Base-by-base conservation (phyloP, 2,888 invertebrate species). In the Adela reaumurella region DNA sequence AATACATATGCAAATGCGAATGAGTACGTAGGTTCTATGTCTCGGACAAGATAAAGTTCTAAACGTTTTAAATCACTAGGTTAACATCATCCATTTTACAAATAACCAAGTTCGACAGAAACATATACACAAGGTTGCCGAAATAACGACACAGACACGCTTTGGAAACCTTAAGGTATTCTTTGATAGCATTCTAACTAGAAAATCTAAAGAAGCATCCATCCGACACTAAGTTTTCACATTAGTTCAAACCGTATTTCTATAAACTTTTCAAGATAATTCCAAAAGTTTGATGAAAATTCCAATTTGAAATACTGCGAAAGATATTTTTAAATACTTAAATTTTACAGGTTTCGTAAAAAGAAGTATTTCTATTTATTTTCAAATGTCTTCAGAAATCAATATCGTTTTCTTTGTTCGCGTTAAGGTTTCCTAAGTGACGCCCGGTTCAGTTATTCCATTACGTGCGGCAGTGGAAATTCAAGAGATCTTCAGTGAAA, bases 401-500 rank as follows among this genome's bases (percentile, higher is more conserved):
- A n/a, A n/a, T n/a, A n/a, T n/a, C n/a, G n/a, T n/a, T n/a, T n/a
- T n/a, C n/a, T n/a, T n/a, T n/a, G n/a, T n/a, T n/a, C n/a, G n/a
- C n/a, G n/a, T n/a, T n/a, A n/a, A n/a, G n/a, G n/a, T n/a, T n/a
- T 14, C 14, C 35, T 8, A 35, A 35, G 35, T 3, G 8, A 35
- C n/a, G 35, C 14, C 35, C 62, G 67, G 57, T 64, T 55, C 60
- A 62, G 64, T 65, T 62, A 70, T 65, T 66, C 65, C 63, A 61
- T n/a, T 65, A 63, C 67, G 61, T 70, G 57, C 70, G 78, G 76
- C 77, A 73, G 64, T 67, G 70, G 70, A 73, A 74, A 71, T 66
- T 65, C 77, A 74, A 78, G 78, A 78, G 78, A 78, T 78, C 78
- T 78, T 78, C 61, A 73, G 78, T 78, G 78, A 78, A 78, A 78